Conservation (phyloP, 2,113 vertebrate genomes). For the Oceanodroma tethys region DNA sequence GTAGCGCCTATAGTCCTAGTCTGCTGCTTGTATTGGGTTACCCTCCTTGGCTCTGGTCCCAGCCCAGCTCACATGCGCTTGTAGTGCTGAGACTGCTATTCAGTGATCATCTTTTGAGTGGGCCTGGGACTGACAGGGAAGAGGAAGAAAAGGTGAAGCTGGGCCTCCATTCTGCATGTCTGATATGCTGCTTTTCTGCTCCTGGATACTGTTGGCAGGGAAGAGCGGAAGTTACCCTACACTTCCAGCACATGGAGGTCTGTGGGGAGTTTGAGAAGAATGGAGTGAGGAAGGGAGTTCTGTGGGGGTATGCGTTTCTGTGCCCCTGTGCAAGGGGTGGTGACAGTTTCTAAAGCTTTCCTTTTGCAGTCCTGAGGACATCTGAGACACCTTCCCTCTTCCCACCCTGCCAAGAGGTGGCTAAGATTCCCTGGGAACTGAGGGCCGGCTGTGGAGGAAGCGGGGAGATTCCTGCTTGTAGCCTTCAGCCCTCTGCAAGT, state of each 20-base stretch:
- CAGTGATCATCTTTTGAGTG: background rate
- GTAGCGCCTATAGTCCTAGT: accelerated
- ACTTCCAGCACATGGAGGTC: background rate
- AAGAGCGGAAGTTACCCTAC: background rate
- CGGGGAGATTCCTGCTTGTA: background rate
- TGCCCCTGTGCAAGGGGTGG: accelerated
- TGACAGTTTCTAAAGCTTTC: background rate
- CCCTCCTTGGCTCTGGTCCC: background rate
- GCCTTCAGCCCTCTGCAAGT: background rate
- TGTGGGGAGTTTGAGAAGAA: background rate
- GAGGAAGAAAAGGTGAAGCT: background rate
- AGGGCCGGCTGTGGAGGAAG: background rate
- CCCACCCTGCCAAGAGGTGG: background rate
- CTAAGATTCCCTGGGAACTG: background rate
- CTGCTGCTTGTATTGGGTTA: background rate
- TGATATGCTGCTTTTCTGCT: background rate
- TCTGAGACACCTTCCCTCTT: background rate
- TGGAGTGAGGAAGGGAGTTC: background rate
- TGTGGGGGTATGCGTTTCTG: accelerated
- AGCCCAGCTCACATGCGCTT: accelerated
- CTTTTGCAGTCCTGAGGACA: background rate
- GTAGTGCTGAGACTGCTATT: background rate
- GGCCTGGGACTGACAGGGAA: background rate
- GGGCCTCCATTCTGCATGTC: background rate
- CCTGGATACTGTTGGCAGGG: background rate